Base-by-base conservation (phyloP, 1,140 invertebrate genomes). In the Diabrotica virgifera region DNA sequence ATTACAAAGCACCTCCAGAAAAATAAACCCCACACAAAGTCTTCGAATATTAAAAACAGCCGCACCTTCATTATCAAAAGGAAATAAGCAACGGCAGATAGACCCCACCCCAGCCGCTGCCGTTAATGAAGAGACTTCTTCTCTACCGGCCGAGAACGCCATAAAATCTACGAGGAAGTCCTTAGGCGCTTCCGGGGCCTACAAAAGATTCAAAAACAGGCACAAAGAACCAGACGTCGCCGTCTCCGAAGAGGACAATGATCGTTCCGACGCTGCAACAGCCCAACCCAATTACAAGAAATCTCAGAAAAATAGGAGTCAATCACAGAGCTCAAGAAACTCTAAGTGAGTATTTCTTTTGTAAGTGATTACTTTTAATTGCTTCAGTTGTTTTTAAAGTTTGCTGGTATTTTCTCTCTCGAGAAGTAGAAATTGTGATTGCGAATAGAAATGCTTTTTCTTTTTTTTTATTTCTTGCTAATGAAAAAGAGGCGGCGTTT, bases 21-120 rank as follows among this genome's bases (percentile, higher is more conserved):
- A 88, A 80, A 88, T 89, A 65, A 81, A 83, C 51, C 87, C 89
- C 0, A 85, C 82, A n/a, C 85, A 82, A 24, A 82, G 86, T 0
- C 82, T 88, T 52, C 83, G 87, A 72, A 90, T 91, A 59, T 69
- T 90, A 38, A 91, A 90, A 81, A 91, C 89, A 0, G 86, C 86
- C 2, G 87, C 87, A 58, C 88, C 89, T 0, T 79, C 82, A n/a
- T 79, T 86, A 62, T 78, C 79, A 79, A 62, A 85, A 81, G 66
- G 78, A 76, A 74, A 78, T 78, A 68, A 82, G 80, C 73, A 79
- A 78, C 69, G 73, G 8, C 80, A 83, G 24, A 77, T 89, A 24
- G 88, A 90, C 72, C 84, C 88, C 0, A 88, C 87, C 6, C 84
- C 87, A 2, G 79, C 82, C 2, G 75, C 72, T 64, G 82, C 83